Conservation (phyloP, 1,140 invertebrate genomes). For the Arctopsyche grandis region DNA sequence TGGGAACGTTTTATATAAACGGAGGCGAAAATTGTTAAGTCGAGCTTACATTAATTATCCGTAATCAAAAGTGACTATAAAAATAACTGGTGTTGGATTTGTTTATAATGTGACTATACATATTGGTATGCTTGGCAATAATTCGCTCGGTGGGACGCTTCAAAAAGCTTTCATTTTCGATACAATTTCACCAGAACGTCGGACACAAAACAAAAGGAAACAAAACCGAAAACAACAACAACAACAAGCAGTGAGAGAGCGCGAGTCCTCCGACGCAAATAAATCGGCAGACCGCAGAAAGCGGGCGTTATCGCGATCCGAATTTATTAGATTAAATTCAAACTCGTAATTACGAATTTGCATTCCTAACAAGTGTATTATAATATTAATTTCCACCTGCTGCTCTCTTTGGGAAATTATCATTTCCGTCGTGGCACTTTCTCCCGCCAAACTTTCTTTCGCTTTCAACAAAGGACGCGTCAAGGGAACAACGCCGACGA, state of each 20-base stretch:
- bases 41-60: neutral
- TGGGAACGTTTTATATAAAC: neutral
- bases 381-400: slow-evolving; percentile 51
- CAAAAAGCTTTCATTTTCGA: slow-evolving; percentile 12
- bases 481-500: slow-evolving; percentile 31
- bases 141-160: neutral
- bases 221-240: slow-evolving; percentile 3
- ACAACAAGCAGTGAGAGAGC: neutral
- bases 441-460: slow-evolving; percentile 39
- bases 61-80: neutral
- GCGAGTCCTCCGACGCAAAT: neutral
- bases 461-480: slow-evolving; percentile 43
- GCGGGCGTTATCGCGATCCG: slow-evolving; percentile 33
- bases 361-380: slow-evolving; percentile 51
- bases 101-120: too few relatives aligned
- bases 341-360: slow-evolving; percentile 49
- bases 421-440: slow-evolving; percentile 39
- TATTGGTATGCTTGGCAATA: too few relatives aligned
- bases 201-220: neutral
- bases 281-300: neutral
- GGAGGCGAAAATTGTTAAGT: neutral
- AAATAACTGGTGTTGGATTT: too few relatives aligned
- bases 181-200: neutral
- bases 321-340: slow-evolving; percentile 49
- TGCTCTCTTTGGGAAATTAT: slow-evolving; percentile 45